phyloP scores from a whole-genome alignment of 1,140 invertebrate genomes.

The Batillaria attramentaria region DNA sequence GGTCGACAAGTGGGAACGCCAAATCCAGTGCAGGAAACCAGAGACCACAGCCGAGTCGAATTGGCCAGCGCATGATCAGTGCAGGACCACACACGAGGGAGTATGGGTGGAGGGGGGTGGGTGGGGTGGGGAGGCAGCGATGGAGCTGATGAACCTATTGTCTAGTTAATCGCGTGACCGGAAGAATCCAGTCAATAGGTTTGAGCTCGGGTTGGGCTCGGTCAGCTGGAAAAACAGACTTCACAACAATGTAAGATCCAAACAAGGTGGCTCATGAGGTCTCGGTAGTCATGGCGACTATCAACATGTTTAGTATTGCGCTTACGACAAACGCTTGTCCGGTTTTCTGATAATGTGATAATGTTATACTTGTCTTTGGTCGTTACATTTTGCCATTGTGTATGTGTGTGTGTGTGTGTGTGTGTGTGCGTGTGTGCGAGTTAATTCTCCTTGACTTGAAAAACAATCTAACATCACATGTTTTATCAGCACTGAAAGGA shows the following conservation, averaged over 20 bases:
- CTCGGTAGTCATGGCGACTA: too few relatives aligned
- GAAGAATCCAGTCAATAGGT: not conserved
- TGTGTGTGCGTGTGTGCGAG: conserved; percentile 1
- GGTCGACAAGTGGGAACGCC: too few relatives aligned
- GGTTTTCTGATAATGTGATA: not conserved
- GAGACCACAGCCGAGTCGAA: too few relatives aligned
- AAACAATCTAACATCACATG: not conserved
- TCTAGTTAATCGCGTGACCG: too few relatives aligned
- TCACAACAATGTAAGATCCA: not conserved
- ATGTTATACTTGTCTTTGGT: not conserved
- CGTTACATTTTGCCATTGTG: not conserved
- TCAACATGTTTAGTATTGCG: not conserved
- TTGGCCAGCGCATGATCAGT: too few relatives aligned
- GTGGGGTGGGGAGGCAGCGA: too few relatives aligned
- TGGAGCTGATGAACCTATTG: too few relatives aligned
- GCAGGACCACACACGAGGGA: too few relatives aligned
- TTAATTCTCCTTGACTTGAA: not conserved
- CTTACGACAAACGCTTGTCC: not conserved
- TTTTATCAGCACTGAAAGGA: not conserved
- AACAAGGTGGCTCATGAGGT: too few relatives aligned
- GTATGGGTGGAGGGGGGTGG: too few relatives aligned
- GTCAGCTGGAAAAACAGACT: not conserved
- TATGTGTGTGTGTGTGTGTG: conserved; percentile 23
- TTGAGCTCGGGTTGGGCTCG: not conserved
- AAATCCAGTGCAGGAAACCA: too few relatives aligned